Evolutionary conservation across 2,113 vertebrate genomes (phyloP).

Genomic region (Caretta caretta): DNA sequence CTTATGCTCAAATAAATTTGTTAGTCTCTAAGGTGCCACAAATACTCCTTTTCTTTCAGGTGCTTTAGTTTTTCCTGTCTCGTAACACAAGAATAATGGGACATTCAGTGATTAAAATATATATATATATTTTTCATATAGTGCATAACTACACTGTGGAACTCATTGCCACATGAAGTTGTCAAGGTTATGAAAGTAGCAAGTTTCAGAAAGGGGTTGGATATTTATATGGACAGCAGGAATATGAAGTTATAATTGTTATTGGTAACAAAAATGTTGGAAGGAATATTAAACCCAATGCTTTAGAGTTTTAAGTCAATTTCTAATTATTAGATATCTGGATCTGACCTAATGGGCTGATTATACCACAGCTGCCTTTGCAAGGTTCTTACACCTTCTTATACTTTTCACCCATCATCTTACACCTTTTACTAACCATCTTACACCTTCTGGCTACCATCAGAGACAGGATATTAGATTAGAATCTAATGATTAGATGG

Average conservation of each 20-base stretch:
- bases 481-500: too few relatives aligned
- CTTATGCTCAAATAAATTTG: too few relatives aligned
- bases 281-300: neutral
- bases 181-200: neutral
- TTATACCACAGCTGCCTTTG: neutral
- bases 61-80: neutral
- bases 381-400: neutral
- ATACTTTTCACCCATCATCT: neutral
- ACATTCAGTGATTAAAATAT: neutral
- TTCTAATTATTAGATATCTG: neutral
- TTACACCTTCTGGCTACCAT: neutral
- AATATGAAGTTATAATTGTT: neutral
- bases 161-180: neutral
- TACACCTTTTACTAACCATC: too few relatives aligned
- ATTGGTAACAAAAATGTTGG: conserved; percentile 5
- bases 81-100: neutral
- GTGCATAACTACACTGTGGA: conserved; percentile 37
- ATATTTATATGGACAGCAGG: neutral
- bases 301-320: neutral
- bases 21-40: too few relatives aligned
- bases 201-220: neutral
- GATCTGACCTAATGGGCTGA: neutral
- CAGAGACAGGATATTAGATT: neutral
- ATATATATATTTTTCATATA: conserved; percentile 46
- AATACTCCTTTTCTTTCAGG: neutral